Evolutionary conservation across 1,140 invertebrate species (phyloP), one percentile per base, ranked within the genome.

Genomic region (Phocides pigmalion): DNA sequence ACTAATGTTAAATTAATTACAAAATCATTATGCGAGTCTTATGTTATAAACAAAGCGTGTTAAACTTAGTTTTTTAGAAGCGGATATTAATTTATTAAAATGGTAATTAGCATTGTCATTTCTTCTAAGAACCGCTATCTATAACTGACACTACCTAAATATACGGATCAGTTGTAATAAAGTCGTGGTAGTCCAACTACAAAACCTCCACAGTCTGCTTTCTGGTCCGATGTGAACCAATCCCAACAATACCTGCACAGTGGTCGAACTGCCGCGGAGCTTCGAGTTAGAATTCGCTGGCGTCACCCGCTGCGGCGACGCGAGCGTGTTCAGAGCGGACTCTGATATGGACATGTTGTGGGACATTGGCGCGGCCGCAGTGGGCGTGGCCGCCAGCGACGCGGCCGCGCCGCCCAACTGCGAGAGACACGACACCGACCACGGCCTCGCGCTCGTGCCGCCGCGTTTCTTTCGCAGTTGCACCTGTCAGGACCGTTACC

Each of bases 361-460:
- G 1, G 74, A 64, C 64, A 83, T 79, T 11, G 81, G 9, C 8
- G 49, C 79, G 22, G 51, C 94, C 93, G 39, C 95, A 81, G 75
- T 95, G 95, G 41, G 96, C 22, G 83, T 82, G 69, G 72, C 68
- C 4, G 56, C 73, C 9, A 83, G 79, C 2, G 84, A 79, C 2
- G 71, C 47, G 58, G 68, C 69, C 1, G 82, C 80, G 19, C 91
- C 89, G 54, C 88, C 92, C 64, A 96, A 88, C 79, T 96, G 95
- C 16, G 95, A 95, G 8, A 97, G 92, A 65, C 96, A 97, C 4
- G 96, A 96, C 5, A 97, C 96, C 62, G 96, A 97, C 96, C 96
- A 97, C 0, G 96, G 97, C 42, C 96, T 92, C 28, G 94, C 93
- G 58, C 92, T 92, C 72, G 74, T 81, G 59, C 84, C 85, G 50